Evolutionary conservation across 1,140 invertebrate species (phyloP).

Genomic region (Andricus grossulariae): DNA sequence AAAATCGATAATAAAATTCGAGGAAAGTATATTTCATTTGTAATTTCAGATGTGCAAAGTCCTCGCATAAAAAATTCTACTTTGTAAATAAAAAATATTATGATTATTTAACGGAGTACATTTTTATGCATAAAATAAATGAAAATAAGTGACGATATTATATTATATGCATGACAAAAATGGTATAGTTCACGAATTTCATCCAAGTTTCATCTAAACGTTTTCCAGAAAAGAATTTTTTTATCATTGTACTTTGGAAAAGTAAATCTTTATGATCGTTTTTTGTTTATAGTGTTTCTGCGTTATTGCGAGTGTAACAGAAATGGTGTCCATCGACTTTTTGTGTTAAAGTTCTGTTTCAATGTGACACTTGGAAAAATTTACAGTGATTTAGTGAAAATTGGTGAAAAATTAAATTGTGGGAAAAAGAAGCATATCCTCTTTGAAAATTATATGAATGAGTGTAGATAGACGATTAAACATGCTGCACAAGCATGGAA

Average conservation of each 20-base stretch:
- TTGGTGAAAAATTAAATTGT: background rate
- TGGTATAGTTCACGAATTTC: too few species aligned
- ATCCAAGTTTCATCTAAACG: too few species aligned
- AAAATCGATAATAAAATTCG: constrained; percentile 9
- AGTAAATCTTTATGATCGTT: too few species aligned
- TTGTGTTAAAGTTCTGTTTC: too few species aligned
- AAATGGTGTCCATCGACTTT: too few species aligned
- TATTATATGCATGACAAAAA: too few species aligned
- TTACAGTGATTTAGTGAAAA: too few species aligned
- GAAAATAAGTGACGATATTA: background rate
- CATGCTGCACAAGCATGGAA: constrained; percentile 58
- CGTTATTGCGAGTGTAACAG: too few species aligned
- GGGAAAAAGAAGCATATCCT: background rate
- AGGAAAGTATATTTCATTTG: constrained; percentile 22
- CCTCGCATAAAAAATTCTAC: background rate
- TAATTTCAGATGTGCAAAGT: constrained; percentile 25
- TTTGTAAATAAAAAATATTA: constrained; percentile 1
- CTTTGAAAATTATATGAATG: constrained; percentile 52
- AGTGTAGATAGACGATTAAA: constrained; percentile 56
- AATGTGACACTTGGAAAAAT: too few species aligned
- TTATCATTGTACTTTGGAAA: too few species aligned
- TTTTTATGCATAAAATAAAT: background rate
- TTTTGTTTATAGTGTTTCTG: too few species aligned
- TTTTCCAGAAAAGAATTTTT: too few species aligned
- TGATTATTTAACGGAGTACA: background rate